These are phyloP conservation scores for Daptonema setosum DNA, from an alignment of 2,888 invertebrate species.

Conservation along the genomic window DNA sequence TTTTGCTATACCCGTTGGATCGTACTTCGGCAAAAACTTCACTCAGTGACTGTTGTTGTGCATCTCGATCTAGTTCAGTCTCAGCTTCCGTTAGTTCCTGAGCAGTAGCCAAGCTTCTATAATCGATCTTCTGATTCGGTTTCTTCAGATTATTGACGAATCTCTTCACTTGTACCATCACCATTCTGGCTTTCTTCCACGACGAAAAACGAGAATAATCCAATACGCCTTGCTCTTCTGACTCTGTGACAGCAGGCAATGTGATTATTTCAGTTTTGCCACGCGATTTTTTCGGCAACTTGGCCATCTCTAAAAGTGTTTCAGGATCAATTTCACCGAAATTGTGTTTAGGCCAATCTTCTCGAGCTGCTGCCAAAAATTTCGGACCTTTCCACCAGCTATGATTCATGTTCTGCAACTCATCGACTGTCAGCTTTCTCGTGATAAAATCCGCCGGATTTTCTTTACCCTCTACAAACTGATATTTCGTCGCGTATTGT, in stretches of 20 bases:
- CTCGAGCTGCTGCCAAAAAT: background rate
- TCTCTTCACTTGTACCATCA: background rate
- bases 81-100: no score
- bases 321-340: no score
- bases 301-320: no score
- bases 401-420: background rate
- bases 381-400: background rate
- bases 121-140: background rate
- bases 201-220: background rate
- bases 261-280: background rate
- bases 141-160: background rate
- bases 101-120: no score
- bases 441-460: background rate
- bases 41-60: no score
- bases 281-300: background rate
- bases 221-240: background rate
- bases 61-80: no score
- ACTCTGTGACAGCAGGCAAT: background rate
- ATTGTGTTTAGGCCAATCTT: background rate
- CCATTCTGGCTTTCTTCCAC: background rate
- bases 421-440: background rate
- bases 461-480: background rate
- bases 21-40: no score
- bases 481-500: background rate
- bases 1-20: background rate